Evolutionary conservation across 2,888 invertebrate genomes (phyloP).

Genomic region (Trissoscelio sp.): DNA sequence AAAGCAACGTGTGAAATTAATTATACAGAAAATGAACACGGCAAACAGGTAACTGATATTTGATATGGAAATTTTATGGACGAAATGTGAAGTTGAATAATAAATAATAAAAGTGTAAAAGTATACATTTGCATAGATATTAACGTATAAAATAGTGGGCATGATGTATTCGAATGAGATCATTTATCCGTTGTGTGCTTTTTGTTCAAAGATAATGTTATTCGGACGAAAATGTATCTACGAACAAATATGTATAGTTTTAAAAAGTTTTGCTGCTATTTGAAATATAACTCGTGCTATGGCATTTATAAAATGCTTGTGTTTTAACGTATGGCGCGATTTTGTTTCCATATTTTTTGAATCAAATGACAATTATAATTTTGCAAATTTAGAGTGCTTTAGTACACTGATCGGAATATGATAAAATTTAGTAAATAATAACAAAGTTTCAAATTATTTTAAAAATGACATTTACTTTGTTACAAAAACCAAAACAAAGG

Average conservation of each 20-base stretch:
- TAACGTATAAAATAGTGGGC: conserved; percentile 41
- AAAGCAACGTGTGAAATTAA: conserved; percentile 36
- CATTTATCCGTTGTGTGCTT: conserved; percentile 38
- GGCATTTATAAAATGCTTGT: background rate
- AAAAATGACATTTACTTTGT: too few species aligned
- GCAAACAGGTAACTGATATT: conserved; percentile 45
- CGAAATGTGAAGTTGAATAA: conserved; percentile 48
- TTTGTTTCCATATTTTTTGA: too few species aligned
- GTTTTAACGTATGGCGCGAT: too few species aligned
- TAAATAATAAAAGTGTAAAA: conserved; percentile 55
- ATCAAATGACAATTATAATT: too few species aligned
- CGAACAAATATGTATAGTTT: conserved; percentile 32
- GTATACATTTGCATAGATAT: conserved; percentile 54
- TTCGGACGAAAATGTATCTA: conserved; percentile 20
- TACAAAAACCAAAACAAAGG: too few species aligned
- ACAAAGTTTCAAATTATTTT: too few species aligned
- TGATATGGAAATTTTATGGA: conserved; percentile 55
- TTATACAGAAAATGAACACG: conserved; percentile 32
- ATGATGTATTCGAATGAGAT: conserved; percentile 41
- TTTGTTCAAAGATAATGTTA: conserved; percentile 29
- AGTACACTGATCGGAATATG: too few species aligned
- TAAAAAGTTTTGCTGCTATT: conserved; percentile 3
- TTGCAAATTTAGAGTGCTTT: too few species aligned
- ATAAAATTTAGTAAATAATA: too few species aligned
- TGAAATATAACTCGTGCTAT: background rate